A percentile compares a stretch with the other conserved stretches of the same genome.
phyloP scores from a whole-genome alignment of 2,888 invertebrate species.

The Maniola hyperantus region DNA sequence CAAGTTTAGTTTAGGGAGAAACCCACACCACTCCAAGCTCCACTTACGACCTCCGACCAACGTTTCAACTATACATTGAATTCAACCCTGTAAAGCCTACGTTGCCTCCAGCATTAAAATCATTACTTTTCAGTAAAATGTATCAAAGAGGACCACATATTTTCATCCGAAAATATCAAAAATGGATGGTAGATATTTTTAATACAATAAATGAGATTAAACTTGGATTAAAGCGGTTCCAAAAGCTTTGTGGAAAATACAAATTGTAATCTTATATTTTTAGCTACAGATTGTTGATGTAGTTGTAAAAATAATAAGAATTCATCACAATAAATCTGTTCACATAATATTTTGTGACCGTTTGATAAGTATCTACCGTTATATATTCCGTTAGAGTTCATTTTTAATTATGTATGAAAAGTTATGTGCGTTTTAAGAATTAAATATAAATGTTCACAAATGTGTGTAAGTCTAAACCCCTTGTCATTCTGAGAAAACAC shows the following conservation, averaged over 20 bases:
- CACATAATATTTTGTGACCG: too few species aligned
- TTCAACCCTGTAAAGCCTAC: constrained; percentile 43
- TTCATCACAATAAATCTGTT: neutral
- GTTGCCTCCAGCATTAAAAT: constrained; percentile 42
- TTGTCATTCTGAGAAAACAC: too few species aligned
- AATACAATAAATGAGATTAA: constrained; percentile 11
- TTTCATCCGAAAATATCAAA: constrained; percentile 1
- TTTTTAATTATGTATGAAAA: constrained; percentile 3
- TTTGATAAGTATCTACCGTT: neutral
- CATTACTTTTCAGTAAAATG: constrained; percentile 46
- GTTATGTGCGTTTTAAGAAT: too few species aligned
- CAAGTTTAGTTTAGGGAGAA: constrained; percentile 38
- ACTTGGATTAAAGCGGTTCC: constrained; percentile 3
- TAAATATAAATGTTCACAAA: too few species aligned
- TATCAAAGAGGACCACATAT: constrained; percentile 28
- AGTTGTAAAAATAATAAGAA: constrained; percentile 5
- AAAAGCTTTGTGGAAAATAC: constrained; percentile 9
- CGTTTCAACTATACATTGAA: constrained; percentile 48
- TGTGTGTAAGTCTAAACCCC: too few species aligned
- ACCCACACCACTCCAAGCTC: constrained; percentile 53
- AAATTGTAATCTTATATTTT: constrained; percentile 13
- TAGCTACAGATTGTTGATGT: neutral
- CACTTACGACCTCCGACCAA: constrained; percentile 46
- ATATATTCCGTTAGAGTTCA: neutral
- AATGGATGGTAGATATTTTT: constrained; percentile 4